Conservation (phyloP, 2,113 vertebrate genomes). For the Caracal caracal region DNA sequence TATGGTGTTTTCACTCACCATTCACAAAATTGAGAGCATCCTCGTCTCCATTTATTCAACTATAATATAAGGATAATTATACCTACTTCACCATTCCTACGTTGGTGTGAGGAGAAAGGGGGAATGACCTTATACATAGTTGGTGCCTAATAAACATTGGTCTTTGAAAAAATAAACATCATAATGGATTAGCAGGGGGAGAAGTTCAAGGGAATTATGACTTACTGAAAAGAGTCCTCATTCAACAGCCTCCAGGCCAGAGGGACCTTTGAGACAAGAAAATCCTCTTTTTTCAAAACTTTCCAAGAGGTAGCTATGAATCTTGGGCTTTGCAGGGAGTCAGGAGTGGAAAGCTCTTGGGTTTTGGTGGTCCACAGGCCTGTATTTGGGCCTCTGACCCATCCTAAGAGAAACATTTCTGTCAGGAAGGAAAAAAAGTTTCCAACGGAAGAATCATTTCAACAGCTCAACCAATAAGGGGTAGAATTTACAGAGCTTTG, state of each 20-base stretch:
- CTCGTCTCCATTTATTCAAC: background rate
- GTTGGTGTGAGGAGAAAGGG: background rate
- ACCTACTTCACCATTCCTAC: background rate
- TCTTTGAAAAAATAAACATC: background rate
- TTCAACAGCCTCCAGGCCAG: background rate
- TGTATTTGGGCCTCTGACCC: background rate
- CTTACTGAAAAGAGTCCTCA: background rate
- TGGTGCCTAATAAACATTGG: background rate
- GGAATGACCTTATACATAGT: background rate
- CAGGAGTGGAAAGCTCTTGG: background rate
- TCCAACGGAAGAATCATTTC: background rate
- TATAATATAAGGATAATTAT: background rate
- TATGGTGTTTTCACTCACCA: background rate
- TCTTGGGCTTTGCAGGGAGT: background rate
- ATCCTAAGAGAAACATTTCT: conserved; percentile 12
- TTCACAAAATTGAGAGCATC: background rate
- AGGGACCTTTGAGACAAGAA: background rate
- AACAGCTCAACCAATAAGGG: background rate
- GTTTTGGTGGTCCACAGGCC: background rate
- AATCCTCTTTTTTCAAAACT: background rate
- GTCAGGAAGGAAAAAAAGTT: background rate
- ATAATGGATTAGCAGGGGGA: background rate
- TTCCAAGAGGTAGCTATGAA: background rate
- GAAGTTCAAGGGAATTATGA: background rate
- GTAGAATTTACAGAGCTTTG: background rate